phyloP scores from a whole-genome alignment of 2,797 vertebrate species.

The Pogoniulus pusillus region DNA sequence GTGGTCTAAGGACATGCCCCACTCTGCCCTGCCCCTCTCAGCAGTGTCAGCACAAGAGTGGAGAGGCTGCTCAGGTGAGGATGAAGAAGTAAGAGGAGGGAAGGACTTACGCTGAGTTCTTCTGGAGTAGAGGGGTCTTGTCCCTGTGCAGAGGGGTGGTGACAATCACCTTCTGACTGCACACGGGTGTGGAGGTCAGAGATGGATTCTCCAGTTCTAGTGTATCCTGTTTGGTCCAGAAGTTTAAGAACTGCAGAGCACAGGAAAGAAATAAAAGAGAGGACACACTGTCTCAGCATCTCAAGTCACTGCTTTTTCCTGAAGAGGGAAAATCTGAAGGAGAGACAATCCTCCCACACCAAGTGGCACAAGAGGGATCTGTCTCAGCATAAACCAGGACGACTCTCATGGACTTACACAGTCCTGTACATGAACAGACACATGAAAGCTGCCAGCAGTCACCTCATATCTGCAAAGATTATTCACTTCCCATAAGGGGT shows the following conservation, averaged over 20 bases:
- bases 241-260: slow-evolving; percentile 89
- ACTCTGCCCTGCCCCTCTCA: neutral
- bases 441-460: neutral
- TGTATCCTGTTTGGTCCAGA: slow-evolving; percentile 95
- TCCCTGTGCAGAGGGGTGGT: slow-evolving; percentile 95
- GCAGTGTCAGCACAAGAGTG: neutral
- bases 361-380: neutral
- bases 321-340: neutral
- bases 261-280: neutral
- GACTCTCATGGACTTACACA: neutral
- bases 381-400: neutral
- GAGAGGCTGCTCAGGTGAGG: neutral
- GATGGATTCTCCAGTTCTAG: slow-evolving; percentile 94
- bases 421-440: neutral
- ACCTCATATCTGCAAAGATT: neutral
- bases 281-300: neutral
- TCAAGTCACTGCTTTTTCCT: neutral
- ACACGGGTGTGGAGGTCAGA: slow-evolving; percentile 95
- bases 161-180: slow-evolving; percentile 94
- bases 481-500: neutral
- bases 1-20: neutral
- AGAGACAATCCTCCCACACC: neutral
- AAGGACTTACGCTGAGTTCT: slow-evolving; percentile 85
- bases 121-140: slow-evolving; percentile 93
- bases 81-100: neutral